Evolutionary conservation across 2,113 vertebrate genomes (phyloP), one percentile per base, ranked within the genome.

Genomic region (Cepphus grylle): DNA sequence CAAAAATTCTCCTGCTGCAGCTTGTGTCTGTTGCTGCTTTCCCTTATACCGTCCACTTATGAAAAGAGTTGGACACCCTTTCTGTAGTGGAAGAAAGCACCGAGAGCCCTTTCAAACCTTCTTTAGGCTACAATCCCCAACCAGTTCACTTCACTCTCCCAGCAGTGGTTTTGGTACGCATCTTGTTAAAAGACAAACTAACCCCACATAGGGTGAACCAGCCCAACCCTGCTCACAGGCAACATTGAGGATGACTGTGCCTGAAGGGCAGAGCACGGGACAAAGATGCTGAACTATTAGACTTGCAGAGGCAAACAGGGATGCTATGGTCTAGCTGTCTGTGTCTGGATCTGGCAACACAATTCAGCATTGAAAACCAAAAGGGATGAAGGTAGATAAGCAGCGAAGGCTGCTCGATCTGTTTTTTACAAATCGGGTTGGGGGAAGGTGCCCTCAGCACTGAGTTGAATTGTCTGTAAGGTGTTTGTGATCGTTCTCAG

Each of bases 91-190:
- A 85, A 85, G 32, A 79, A 81, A 74, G 11, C 6, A n/a, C 5
- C 0, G 0, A 36, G 27, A 58, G 9, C 11, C 10, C 8, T 36
- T 90, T 43, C 8, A n/a, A 74, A 4, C 5, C 4, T 4, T 52
- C 15, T 52, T 42, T 21, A 27, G 30, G 10, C 18, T 86, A 30
- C 70, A 91, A 88, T 42, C 0, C 0, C 5, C 40, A 69, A 11
- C 4, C 8, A 22, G 8, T 45, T 80, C 22, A 73, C 63, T 59
- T 80, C 19, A 73, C 63, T 59, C 67, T 78, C 50, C 16, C 59
- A 81, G 50, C 12, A 49, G 18, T 10, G 20, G 7, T 58, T 84
- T 91, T 78, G 11, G 29, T 10, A 36, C 23, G 20, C 8, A 36
- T 56, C 15, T 61, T 14, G 21, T 59, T 55, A 55, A 63, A 71